Conservation (phyloP, 2,888 invertebrate genomes). For the Hirtodrosophila trivittata region DNA sequence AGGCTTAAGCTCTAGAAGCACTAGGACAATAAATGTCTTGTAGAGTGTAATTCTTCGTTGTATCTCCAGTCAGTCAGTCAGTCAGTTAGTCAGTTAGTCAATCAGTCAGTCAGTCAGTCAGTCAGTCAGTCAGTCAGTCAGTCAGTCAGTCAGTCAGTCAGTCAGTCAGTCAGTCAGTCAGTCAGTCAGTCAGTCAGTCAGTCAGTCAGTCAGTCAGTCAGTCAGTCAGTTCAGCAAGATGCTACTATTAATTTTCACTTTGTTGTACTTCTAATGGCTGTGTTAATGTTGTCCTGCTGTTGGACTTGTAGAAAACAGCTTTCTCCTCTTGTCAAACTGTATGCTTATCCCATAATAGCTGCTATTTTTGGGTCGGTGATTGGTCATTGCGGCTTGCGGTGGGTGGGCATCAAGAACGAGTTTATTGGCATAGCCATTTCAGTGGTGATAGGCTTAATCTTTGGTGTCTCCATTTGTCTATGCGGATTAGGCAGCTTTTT, state of each 20-base stretch:
- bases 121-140: no score
- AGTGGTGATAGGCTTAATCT: slow-evolving; percentile 87
- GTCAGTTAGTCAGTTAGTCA: no score
- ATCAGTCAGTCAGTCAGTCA: no score
- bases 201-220: no score
- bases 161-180: no score
- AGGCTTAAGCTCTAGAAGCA: no score
- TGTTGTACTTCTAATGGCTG: slow-evolving; percentile 87
- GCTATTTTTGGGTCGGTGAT: slow-evolving; percentile 89
- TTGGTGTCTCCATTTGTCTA: slow-evolving; percentile 85
- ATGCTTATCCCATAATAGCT: slow-evolving; percentile 92
- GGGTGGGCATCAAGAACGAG: slow-evolving; percentile 88
- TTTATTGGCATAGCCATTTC: slow-evolving; percentile 87
- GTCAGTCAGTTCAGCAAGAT: no score
- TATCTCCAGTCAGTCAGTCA: no score
- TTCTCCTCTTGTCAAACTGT: slow-evolving; percentile 89
- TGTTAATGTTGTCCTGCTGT: slow-evolving; percentile 89
- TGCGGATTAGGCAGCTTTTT: slow-evolving; percentile 85
- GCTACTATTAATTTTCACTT: slow-evolving; percentile 90
- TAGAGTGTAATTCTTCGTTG: no score
- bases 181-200: no score
- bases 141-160: no score
- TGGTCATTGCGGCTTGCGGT: slow-evolving; percentile 86
- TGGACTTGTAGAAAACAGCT: slow-evolving; percentile 90
- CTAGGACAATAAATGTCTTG: no score